Conservation (phyloP, 2,888 invertebrate genomes). For the Nomada ferruginata region DNA sequence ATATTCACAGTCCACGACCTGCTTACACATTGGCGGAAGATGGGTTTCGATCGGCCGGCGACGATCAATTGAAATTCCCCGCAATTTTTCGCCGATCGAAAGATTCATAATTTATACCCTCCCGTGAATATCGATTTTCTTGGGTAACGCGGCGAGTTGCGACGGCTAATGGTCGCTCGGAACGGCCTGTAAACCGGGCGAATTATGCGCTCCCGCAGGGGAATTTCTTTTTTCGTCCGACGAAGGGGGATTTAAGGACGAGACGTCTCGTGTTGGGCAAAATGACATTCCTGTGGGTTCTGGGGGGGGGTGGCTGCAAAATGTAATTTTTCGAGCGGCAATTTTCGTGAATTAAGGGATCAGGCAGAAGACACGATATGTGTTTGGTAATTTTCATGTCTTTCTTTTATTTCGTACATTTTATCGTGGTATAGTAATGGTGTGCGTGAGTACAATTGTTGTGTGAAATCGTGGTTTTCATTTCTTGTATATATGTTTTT, state of each 20-base stretch:
- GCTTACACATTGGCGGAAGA: slow-evolving; percentile 22
- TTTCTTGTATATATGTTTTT: too few species aligned
- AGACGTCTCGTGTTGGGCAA: not conserved
- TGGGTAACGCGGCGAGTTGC: not conserved
- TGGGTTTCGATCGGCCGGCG: not conserved
- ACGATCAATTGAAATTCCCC: slow-evolving; percentile 11
- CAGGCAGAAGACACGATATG: too few species aligned
- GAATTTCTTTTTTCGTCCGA: not conserved
- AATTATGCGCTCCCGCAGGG: not conserved
- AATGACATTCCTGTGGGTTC: too few species aligned
- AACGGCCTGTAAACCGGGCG: not conserved
- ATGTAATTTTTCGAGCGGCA: too few species aligned
- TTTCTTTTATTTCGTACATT: too few species aligned
- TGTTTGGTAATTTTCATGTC: too few species aligned
- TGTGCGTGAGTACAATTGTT: too few species aligned
- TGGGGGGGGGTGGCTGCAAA: too few species aligned
- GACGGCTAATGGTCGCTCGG: not conserved
- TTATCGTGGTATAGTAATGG: too few species aligned
- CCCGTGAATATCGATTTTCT: too few species aligned
- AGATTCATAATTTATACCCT: not conserved
- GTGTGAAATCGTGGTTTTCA: too few species aligned
- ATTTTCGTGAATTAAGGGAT: too few species aligned
- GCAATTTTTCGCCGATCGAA: not conserved
- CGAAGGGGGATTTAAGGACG: not conserved
- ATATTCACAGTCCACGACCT: slow-evolving; percentile 36